Base-by-base conservation (phyloP, 2,888 invertebrate species). In the Caenorhabditis doughertyi region DNA sequence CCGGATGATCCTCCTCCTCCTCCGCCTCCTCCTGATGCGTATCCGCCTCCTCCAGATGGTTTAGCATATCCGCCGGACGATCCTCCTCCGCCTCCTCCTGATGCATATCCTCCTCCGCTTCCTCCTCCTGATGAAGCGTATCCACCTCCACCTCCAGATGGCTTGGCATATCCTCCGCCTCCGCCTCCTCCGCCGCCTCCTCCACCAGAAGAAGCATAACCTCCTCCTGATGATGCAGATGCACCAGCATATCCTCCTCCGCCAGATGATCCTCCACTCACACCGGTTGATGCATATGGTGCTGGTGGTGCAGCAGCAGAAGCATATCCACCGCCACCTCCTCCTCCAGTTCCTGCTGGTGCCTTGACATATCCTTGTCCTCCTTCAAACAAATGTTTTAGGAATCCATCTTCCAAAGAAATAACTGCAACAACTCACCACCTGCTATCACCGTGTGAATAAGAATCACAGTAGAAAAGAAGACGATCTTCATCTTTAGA, bases 391-490 rank as follows among this genome's bases (percentile, higher is more conserved):
- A 25, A 47, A 2, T 21, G 0, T 1, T 44, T 47, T 53, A 11
- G n/a, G 1, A 55, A 18, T 29, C 21, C 13, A 39, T 39, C 39
- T 4, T 51, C 21, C 51, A 51, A 21, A 42, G 18, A 27, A 71
- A 13, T 8, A 25, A 18, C 9, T 35, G 47, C 8, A 23, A 44
- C 3, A 39, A 53, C 62, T 62, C 4, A 68, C 68, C 77, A 49
- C 77, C 68, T 7, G 65, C 65, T 47, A 68, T 39, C 39, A 77
- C 77, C 35, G 60, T 49, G 32, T 68, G 60, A n/a, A 70, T 21
- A n/a, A 77, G 55, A 16, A 77, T 39, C 47, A 68, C 77, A 68
- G 77, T 77, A 62, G 68, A 77, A 29, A 68, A 53, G 53, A 77
- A 35, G 77, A 77, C 60, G 42, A 62, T 49, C 77, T 68, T 77